Conservation (phyloP, 2,888 invertebrate species). For the Melipona bicolor region DNA sequence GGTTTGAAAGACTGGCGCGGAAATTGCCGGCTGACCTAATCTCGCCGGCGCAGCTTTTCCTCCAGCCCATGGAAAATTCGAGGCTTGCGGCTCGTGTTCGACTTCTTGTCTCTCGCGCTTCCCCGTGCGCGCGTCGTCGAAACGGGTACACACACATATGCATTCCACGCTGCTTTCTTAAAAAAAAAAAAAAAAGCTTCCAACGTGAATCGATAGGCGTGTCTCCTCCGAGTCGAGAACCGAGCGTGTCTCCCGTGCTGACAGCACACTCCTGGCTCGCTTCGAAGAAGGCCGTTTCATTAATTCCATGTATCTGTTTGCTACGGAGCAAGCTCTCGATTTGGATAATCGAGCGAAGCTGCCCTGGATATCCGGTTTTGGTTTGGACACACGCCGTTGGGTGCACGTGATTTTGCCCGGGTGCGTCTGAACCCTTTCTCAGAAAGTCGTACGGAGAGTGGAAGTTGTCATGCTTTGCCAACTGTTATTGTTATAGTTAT, state of each 20-base stretch:
- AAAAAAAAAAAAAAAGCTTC: conserved; percentile 31
- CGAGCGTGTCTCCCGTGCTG: background rate
- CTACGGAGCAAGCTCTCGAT: background rate
- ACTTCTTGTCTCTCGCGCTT: conserved; percentile 52
- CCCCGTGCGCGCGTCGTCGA: background rate
- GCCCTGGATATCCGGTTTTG: background rate
- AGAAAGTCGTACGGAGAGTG: background rate
- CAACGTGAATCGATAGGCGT: conserved; percentile 28
- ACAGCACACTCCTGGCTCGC: background rate
- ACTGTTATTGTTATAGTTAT: background rate
- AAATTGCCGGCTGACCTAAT: conserved; percentile 68
- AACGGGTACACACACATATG: background rate
- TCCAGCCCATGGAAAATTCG: conserved; percentile 58
- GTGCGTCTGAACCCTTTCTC: background rate
- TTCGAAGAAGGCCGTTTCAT: conserved; percentile 14
- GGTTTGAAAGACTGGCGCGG: conserved; percentile 54
- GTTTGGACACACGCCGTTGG: background rate
- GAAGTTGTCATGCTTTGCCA: background rate
- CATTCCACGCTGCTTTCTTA: conserved; percentile 51
- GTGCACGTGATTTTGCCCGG: background rate
- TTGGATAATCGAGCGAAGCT: background rate
- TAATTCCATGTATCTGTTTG: conserved; percentile 30
- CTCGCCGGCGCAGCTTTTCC: conserved; percentile 57
- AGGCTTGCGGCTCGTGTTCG: conserved; percentile 36
- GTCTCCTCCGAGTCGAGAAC: conserved; percentile 19